phyloP scores from a whole-genome alignment of 2,888 invertebrate genomes.

The Myopa tessellatipennis region DNA sequence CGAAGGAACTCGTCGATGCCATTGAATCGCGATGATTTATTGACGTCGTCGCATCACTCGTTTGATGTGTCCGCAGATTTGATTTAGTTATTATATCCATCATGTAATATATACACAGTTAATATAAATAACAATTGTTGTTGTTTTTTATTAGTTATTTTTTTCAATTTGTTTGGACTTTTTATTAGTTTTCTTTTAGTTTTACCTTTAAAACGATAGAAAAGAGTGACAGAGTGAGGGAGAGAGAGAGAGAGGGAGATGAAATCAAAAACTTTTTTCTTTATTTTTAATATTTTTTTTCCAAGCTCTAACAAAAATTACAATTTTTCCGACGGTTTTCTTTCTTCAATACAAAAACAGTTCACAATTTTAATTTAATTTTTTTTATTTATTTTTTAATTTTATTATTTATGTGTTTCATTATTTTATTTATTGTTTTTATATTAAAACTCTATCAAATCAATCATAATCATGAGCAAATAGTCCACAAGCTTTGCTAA shows the following conservation, averaged over 20 bases:
- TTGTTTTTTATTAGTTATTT: background rate
- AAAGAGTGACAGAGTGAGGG: too few relatives aligned
- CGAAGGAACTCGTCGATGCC: constrained; percentile 63
- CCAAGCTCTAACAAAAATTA: background rate
- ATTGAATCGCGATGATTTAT: constrained; percentile 63
- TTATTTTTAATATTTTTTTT: background rate
- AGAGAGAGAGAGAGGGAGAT: too few relatives aligned
- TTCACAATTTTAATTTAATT: background rate
- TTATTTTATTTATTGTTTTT: constrained; percentile 10
- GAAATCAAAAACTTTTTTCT: background rate
- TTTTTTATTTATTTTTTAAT: background rate
- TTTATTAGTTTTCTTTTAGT: background rate
- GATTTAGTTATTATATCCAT: constrained; percentile 25
- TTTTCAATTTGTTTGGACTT: constrained; percentile 1
- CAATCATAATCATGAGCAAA: constrained; percentile 35
- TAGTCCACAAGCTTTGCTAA: constrained; percentile 39
- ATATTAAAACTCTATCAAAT: constrained; percentile 8
- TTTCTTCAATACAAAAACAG: background rate
- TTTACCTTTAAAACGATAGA: too few relatives aligned
- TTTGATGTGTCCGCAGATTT: constrained; percentile 40
- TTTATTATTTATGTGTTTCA: background rate
- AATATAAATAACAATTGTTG: background rate
- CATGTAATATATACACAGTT: background rate
- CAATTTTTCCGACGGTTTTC: background rate
- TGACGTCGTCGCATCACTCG: background rate